phyloP scores from a whole-genome alignment of 2,113 vertebrate species.

The Sarotherodon lohbergeri region DNA sequence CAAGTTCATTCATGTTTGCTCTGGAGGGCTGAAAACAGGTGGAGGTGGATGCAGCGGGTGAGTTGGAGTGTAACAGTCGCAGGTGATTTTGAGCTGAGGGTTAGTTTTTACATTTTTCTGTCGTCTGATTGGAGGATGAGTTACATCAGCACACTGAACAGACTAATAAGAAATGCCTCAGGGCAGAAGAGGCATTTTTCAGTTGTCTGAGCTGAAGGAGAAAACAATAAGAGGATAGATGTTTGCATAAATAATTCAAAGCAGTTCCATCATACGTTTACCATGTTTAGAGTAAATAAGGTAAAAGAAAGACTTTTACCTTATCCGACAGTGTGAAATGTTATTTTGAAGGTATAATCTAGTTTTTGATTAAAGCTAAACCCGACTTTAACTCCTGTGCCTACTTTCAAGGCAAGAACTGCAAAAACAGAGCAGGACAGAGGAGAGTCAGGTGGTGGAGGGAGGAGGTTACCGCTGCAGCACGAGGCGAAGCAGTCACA shows the following conservation, averaged over 20 bases:
- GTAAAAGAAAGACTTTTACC: not conserved
- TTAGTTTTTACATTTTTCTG: not conserved
- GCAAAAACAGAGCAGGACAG: not conserved
- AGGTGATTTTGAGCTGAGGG: not conserved
- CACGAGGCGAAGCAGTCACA: not conserved
- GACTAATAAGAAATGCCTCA: not conserved
- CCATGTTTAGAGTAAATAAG: not conserved
- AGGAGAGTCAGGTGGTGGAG: not conserved
- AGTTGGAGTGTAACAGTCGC: not conserved
- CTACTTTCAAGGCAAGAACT: not conserved
- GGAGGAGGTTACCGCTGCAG: not conserved
- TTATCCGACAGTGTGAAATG: not conserved
- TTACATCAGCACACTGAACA: not conserved
- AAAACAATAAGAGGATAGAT: not conserved
- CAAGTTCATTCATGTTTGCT: not conserved
- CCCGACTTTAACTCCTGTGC: not conserved
- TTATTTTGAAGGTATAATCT: not conserved
- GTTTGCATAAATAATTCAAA: not conserved
- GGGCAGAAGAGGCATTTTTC: not conserved
- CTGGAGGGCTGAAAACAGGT: not conserved
- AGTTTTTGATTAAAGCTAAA: not conserved
- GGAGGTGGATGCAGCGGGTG: not conserved
- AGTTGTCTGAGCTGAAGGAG: not conserved
- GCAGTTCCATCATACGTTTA: not conserved
- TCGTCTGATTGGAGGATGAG: not conserved